These are phyloP conservation scores for Drosophila sucinea DNA, from an alignment of 1,140 invertebrate genomes.

Conservation along the genomic window DNA sequence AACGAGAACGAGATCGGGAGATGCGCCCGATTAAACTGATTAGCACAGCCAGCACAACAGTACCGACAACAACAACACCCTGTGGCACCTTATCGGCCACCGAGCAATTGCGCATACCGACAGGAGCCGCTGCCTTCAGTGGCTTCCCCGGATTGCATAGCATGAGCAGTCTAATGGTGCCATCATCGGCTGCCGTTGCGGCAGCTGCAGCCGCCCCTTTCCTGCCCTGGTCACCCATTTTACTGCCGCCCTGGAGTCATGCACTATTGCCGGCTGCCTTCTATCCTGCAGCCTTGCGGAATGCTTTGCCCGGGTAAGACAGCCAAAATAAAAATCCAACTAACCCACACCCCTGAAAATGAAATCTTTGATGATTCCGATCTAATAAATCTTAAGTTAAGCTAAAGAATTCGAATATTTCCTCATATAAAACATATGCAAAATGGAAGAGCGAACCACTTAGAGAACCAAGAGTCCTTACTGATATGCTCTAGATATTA, in stretches of 20 bases:
- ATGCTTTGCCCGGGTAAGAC: slow-evolving; percentile 85
- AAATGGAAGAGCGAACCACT: no score
- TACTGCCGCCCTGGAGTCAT: slow-evolving; percentile 85
- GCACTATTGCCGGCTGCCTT: slow-evolving; percentile 84
- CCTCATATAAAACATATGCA: no score
- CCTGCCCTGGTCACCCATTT: slow-evolving; percentile 85
- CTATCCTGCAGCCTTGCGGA: slow-evolving; percentile 85
- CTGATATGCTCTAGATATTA: no score
- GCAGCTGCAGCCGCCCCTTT: slow-evolving; percentile 84
- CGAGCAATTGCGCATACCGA: slow-evolving; percentile 74
- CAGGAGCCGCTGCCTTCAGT: slow-evolving; percentile 75
- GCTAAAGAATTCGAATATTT: no score
- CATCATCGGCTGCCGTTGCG: slow-evolving; percentile 83
- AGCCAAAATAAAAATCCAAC: background rate
- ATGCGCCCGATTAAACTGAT: slow-evolving; percentile 34
- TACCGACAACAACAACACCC: slow-evolving; percentile 63
- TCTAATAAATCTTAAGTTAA: no score
- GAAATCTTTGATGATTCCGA: no score
- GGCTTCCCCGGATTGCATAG: slow-evolving; percentile 71
- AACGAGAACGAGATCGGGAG: slow-evolving; percentile 27
- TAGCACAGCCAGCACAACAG: slow-evolving; percentile 70
- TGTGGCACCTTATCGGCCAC: slow-evolving; percentile 44
- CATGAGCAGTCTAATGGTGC: slow-evolving; percentile 83
- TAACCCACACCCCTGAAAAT: no score
- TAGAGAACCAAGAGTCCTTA: no score